These are phyloP conservation scores for Mesopsocus fuscifrons DNA, from an alignment of 2,888 invertebrate genomes.

Conservation along the genomic window DNA sequence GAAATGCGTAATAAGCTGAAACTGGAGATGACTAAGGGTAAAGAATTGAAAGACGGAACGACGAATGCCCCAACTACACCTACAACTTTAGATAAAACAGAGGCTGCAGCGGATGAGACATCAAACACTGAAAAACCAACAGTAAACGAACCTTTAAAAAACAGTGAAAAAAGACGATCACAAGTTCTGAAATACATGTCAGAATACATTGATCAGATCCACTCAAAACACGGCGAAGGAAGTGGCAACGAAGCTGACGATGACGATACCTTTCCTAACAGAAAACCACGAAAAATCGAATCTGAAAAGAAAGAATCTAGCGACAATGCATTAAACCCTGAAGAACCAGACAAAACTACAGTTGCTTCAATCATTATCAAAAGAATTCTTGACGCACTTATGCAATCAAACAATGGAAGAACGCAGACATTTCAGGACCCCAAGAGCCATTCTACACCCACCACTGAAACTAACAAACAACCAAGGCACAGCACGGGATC, in stretches of 20 bases:
- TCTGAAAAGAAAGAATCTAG: background rate
- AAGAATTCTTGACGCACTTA: too few species aligned
- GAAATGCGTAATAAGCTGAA: background rate
- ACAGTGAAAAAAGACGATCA: background rate
- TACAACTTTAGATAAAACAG: background rate
- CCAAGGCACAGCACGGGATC: too few species aligned
- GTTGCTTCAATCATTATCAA: too few species aligned
- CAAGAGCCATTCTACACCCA: too few species aligned
- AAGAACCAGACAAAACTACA: background rate
- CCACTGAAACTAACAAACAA: too few species aligned
- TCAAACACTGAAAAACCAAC: background rate
- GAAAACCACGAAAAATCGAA: too few species aligned
- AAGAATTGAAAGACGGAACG: background rate
- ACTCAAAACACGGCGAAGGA: background rate
- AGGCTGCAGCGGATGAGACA: background rate
- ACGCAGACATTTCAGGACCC: too few species aligned
- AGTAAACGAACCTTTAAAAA: background rate
- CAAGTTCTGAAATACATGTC: background rate
- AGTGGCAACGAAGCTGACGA: background rate
- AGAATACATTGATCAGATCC: background rate
- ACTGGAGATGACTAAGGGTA: background rate
- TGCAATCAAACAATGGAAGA: too few species aligned
- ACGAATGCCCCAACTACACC: too few species aligned
- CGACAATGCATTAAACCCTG: background rate
- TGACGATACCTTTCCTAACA: too few species aligned